Conservation (phyloP, 2,888 invertebrate species). For the Troglohyphantes excavatus region DNA sequence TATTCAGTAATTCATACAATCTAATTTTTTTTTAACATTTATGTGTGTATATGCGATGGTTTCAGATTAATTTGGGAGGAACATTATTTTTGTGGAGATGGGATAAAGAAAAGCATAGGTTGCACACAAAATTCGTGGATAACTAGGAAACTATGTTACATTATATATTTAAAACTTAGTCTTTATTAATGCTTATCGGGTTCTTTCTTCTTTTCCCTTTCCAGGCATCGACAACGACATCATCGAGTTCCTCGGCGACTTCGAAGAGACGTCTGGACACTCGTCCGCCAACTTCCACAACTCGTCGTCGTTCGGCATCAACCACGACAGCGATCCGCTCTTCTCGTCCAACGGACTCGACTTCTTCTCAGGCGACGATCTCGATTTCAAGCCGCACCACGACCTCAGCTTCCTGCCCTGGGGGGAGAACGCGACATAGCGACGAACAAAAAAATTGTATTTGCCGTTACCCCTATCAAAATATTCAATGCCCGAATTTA, state of each 20-base stretch:
- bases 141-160: too few relatives aligned
- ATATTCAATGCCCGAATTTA: too few relatives aligned
- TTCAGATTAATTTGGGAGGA: too few relatives aligned
- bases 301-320: constrained; percentile 53
- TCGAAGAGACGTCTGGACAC: constrained; percentile 39
- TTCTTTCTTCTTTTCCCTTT: neutral
- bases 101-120: too few relatives aligned
- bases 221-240: constrained; percentile 67
- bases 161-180: too few relatives aligned
- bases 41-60: too few relatives aligned
- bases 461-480: too few relatives aligned
- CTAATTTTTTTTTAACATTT: too few relatives aligned
- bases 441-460: too few relatives aligned
- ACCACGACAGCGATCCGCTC: constrained; percentile 63
- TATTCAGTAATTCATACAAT: too few relatives aligned
- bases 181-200: neutral
- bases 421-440: constrained; percentile 73
- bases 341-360: constrained; percentile 66
- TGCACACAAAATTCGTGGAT: too few relatives aligned
- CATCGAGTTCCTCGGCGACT: constrained; percentile 67
- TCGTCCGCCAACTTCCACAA: constrained; percentile 45
- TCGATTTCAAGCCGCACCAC: constrained; percentile 74
- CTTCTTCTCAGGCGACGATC: constrained; percentile 73
- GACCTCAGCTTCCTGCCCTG: constrained; percentile 64
- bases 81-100: too few relatives aligned